Conservation (phyloP, 2,888 invertebrate species). For the Microplitis deprimator region DNA sequence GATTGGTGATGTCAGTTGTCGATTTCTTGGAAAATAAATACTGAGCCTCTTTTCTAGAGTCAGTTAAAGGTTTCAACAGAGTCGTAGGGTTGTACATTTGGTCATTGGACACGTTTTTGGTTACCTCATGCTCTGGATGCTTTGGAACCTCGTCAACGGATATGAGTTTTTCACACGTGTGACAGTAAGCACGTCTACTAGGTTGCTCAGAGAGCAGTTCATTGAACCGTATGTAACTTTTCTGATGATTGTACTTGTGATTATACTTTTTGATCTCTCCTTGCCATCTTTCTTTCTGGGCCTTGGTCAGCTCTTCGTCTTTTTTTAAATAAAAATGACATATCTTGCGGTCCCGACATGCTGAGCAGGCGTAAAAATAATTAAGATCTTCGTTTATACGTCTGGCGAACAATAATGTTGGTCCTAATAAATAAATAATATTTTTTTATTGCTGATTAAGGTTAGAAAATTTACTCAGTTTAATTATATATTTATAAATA, state of each 20-base stretch:
- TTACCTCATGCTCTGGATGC: constrained; percentile 76
- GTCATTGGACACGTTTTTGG: constrained; percentile 74
- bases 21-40: constrained; percentile 85
- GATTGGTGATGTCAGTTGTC: constrained; percentile 77
- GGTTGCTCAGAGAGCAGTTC: constrained; percentile 69
- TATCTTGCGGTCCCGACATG: constrained; percentile 84
- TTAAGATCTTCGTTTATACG: constrained; percentile 70
- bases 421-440: constrained; percentile 65
- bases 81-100: constrained; percentile 77
- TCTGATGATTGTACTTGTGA: constrained; percentile 74
- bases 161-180: constrained; percentile 77
- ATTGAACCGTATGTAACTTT: constrained; percentile 73
- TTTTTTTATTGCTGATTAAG: background rate
- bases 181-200: constrained; percentile 75
- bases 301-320: constrained; percentile 67
- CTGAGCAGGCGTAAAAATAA: constrained; percentile 86
- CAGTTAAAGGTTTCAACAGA: constrained; percentile 79
- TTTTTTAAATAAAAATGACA: constrained; percentile 81
- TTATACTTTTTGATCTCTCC: constrained; percentile 71
- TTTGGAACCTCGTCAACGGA: constrained; percentile 61
- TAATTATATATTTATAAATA: background rate
- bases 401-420: constrained; percentile 80
- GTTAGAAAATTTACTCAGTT: background rate
- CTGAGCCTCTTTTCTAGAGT: constrained; percentile 89
- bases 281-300: constrained; percentile 72